A percentile compares a stretch with the other conserved stretches of the same genome.
phyloP scores from a whole-genome alignment of 1,140 invertebrate species.

The Macrosteles quadrilineatus region DNA sequence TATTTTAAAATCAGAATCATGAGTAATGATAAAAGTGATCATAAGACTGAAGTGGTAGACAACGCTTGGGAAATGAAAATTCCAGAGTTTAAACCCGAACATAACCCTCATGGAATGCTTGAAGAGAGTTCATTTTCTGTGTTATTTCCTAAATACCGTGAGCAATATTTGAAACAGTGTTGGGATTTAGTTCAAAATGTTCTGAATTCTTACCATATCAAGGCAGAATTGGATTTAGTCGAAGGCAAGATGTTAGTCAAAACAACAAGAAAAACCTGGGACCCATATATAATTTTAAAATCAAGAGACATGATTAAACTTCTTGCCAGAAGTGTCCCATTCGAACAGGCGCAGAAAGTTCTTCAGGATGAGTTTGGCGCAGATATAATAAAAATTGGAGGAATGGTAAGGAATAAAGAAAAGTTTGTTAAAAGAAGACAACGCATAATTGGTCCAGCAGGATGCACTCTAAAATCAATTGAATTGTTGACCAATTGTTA shows the following conservation, averaged over 20 bases:
- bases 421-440: conserved; percentile 96
- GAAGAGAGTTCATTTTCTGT: conserved; percentile 80
- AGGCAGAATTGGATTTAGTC: conserved; percentile 90
- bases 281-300: conserved; percentile 97
- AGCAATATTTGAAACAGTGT: conserved; percentile 94
- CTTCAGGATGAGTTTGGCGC: conserved; percentile 88
- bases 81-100: conserved; percentile 84
- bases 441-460: conserved; percentile 94
- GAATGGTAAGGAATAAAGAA: conserved; percentile 87
- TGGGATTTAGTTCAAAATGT: conserved; percentile 94
- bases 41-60: conserved; percentile 63
- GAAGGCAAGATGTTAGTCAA: conserved; percentile 95
- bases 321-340: conserved; percentile 93
- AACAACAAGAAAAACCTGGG: conserved; percentile 98
- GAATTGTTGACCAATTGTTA: conserved; percentile 98
- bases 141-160: conserved; percentile 89
- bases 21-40: conserved; percentile 40
- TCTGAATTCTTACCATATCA: conserved; percentile 74
- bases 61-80: conserved; percentile 90
- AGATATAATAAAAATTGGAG: conserved; percentile 98
- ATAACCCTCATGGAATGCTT: conserved; percentile 84
- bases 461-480: conserved; percentile 96
- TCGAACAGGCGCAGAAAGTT: conserved; percentile 87
- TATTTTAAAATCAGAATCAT: background rate
- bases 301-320: conserved; percentile 96